These are phyloP conservation scores for Mycetomoellerius zeteki DNA, from an alignment of 1,140 invertebrate species.

Conservation along the genomic window DNA sequence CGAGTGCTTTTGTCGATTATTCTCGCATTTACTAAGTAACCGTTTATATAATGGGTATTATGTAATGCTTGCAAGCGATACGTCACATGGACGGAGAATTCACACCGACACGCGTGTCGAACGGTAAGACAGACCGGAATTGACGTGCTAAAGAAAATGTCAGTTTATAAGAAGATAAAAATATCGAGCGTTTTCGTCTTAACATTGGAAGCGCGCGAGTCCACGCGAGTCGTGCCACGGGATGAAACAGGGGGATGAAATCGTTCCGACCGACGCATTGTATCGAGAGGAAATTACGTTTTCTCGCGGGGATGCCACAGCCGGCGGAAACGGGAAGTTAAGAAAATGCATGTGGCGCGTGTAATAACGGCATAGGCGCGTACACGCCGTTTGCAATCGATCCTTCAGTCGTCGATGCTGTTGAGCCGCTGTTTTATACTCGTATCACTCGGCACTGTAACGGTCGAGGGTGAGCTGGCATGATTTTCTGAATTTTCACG, in stretches of 20 bases:
- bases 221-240: background rate
- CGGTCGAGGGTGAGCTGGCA: conserved; percentile 29
- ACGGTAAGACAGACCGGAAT: conserved; percentile 4
- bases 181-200: conserved; percentile 36
- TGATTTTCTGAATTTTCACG: conserved; percentile 80
- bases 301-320: conserved; percentile 48
- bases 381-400: conserved; percentile 47
- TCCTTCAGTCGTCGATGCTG: background rate
- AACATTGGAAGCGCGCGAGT: conserved; percentile 10
- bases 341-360: conserved; percentile 57
- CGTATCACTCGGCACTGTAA: too few relatives aligned
- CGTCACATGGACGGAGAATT: background rate
- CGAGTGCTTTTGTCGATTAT: conserved; percentile 37
- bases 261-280: conserved; percentile 39
- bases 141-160: conserved; percentile 34
- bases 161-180: conserved; percentile 37
- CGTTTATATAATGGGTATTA: background rate
- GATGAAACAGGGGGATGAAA: background rate
- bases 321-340: conserved; percentile 51
- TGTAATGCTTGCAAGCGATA: conserved; percentile 28
- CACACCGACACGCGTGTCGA: background rate
- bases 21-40: conserved; percentile 13
- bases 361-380: conserved; percentile 58
- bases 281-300: conserved; percentile 62
- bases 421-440: background rate